Conservation (phyloP, 2,797 vertebrate genomes). For the Leptatherina wallacei region DNA sequence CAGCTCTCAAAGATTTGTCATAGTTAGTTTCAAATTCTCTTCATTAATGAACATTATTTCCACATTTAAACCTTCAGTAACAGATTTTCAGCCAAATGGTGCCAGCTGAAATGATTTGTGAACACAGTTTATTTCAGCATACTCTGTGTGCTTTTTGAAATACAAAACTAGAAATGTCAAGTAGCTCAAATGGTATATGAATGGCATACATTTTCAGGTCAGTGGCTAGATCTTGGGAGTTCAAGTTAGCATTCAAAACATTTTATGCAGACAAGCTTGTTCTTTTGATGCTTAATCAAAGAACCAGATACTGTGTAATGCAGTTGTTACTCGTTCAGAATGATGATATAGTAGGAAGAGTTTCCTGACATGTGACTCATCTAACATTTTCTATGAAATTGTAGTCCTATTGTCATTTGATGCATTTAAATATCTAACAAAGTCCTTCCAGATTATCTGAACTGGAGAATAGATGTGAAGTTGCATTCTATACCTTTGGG, state of each 20-base stretch:
- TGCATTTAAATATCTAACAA: background rate
- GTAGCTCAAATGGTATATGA: background rate
- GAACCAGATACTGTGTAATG: conserved; percentile 1
- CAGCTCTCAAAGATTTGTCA: background rate
- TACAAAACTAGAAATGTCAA: background rate
- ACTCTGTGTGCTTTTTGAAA: background rate
- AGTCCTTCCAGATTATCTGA: background rate
- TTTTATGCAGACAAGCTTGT: background rate
- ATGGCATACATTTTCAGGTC: background rate
- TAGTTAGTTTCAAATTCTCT: background rate
- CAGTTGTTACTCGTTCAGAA: background rate
- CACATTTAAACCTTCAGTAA: background rate
- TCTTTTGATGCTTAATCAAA: background rate
- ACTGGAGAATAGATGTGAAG: background rate
- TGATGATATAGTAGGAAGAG: background rate
- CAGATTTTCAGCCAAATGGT: background rate
- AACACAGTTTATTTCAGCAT: background rate
- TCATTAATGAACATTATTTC: background rate
- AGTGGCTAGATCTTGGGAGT: background rate
- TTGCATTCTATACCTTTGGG: conserved; percentile 88
- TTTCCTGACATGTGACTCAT: too few species aligned
- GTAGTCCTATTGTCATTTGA: background rate
- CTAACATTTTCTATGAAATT: background rate
- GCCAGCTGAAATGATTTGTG: background rate
- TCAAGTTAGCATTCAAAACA: background rate